Base-by-base conservation (phyloP, 2,113 vertebrate species). In the Pithys albifrons region DNA sequence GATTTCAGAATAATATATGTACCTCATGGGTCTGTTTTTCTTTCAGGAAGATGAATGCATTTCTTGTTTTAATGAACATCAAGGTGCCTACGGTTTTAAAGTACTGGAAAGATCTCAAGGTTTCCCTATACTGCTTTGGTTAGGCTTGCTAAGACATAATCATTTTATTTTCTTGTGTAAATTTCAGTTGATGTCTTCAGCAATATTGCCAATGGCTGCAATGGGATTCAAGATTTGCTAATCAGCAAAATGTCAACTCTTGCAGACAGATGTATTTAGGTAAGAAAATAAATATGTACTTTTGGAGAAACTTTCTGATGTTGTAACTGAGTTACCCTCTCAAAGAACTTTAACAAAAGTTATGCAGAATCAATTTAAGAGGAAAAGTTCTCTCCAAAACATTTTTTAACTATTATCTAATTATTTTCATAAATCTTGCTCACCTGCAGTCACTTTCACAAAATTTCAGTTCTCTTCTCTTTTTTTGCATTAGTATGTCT, bases 231-330 rank as follows among this genome's bases (percentile, higher is more conserved):
- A 81, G 96, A 98, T 49, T 93, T 99, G 78, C 97, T 98, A 29
- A 97, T 99, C 75, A 97, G 98, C 35, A 97, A 99, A 94, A 98
- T 98, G 97, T 97, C 98, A 62, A 98, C 97, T n/a, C 97, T 99
- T 79, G 98, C 97, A 4, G 98, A 99, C 75, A 97, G 74, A 94
- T 98, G 98, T 95, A 86, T 99, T 79, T 91, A 98, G 97, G 98
- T 99, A 98, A 96, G 98, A 97, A 85, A 89, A 74, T 20, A 10
- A 52, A 48, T 43, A 23, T 71, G 37, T 84, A 58, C 43, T 76
- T 88, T 51, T 69, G 25, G 49, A 88, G 65, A 57, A 89, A 73
- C 2, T 67, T 89, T 43, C 17, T 90, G 55, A 9, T 72, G 19
- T 75, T 91, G 8, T 5, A 71, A 46, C 25, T 37, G 22, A 27